These are phyloP conservation scores for Eugnorisma glareosa DNA, from an alignment of 2,888 invertebrate genomes.

Conservation along the genomic window DNA sequence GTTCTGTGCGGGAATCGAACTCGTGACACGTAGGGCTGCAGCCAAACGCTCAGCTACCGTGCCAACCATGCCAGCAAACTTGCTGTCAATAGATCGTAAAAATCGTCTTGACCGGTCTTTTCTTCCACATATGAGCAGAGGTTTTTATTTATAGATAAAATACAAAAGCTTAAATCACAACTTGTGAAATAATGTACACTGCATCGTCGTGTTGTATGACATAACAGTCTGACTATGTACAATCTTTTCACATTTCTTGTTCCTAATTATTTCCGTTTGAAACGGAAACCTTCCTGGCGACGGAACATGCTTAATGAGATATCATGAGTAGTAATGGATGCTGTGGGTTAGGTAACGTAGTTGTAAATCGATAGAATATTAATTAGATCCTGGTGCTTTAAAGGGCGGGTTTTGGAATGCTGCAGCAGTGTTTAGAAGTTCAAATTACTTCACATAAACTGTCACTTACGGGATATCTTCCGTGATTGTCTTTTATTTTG, in stretches of 20 bases:
- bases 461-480: no score
- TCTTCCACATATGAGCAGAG: not conserved
- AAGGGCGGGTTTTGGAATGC: not conserved
- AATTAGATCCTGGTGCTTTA: not conserved
- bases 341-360: not conserved
- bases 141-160: not conserved
- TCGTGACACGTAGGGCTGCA: no score
- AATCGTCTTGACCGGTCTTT: not conserved
- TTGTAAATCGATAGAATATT: not conserved
- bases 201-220: constrained; percentile 18
- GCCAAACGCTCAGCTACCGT: no score
- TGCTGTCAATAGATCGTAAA: not conserved
- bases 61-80: not conserved
- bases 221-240: constrained; percentile 23
- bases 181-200: constrained; percentile 1
- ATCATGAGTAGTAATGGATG: constrained; percentile 29
- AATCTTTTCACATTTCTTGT: constrained; percentile 47
- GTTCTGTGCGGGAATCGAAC: no score
- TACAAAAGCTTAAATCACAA: not conserved
- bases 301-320: constrained; percentile 52
- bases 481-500: no score
- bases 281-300: constrained; percentile 47
- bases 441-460: no score
- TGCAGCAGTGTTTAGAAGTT: not conserved
- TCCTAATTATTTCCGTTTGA: constrained; percentile 59